phyloP scores from a whole-genome alignment of 1,140 invertebrate genomes.

The Conopomorpha cramerella region DNA sequence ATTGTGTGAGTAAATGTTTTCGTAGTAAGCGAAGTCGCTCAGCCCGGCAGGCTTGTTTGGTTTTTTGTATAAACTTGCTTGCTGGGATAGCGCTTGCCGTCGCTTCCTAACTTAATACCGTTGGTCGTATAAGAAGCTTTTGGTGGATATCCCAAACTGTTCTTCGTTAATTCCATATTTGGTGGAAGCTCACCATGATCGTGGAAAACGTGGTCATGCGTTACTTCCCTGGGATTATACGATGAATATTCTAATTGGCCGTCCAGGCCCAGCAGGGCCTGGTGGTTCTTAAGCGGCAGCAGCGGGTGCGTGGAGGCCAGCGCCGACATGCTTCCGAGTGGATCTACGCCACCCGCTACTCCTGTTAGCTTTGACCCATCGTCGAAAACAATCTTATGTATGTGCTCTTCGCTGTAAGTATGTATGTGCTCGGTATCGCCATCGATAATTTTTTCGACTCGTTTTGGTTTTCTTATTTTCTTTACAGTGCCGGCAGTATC shows the following conservation, averaged over 20 bases:
- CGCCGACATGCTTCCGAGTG: slow-evolving; percentile 20
- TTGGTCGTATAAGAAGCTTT: slow-evolving; percentile 41
- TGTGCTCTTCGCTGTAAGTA: slow-evolving; percentile 54
- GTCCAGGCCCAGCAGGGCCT: slow-evolving; percentile 30
- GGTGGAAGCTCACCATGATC: slow-evolving; percentile 51
- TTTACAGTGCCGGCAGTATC: slow-evolving; percentile 38
- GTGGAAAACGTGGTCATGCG: slow-evolving; percentile 54
- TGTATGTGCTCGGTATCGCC: slow-evolving; percentile 58
- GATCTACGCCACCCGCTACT: slow-evolving; percentile 19
- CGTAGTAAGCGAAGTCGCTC: slow-evolving; percentile 40
- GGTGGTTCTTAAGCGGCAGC: slow-evolving; percentile 22
- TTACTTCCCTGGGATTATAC: slow-evolving; percentile 48
- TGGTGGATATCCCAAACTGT: slow-evolving; percentile 22
- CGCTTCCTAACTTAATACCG: slow-evolving; percentile 22
- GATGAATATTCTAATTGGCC: slow-evolving; percentile 39
- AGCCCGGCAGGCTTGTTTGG: slow-evolving; percentile 13
- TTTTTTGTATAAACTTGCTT: slow-evolving; percentile 16
- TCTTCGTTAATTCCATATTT: slow-evolving; percentile 31
- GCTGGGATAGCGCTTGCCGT: background rate
- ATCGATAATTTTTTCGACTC: slow-evolving; percentile 56
- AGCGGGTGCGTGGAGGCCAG: slow-evolving; percentile 17
- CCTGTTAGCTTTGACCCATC: slow-evolving; percentile 21
- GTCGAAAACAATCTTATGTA: slow-evolving; percentile 49
- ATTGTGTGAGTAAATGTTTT: slow-evolving; percentile 29
- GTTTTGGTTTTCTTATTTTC: slow-evolving; percentile 47